Conservation (phyloP, 2,113 vertebrate species). For the Lagenorhynchus albirostris region DNA sequence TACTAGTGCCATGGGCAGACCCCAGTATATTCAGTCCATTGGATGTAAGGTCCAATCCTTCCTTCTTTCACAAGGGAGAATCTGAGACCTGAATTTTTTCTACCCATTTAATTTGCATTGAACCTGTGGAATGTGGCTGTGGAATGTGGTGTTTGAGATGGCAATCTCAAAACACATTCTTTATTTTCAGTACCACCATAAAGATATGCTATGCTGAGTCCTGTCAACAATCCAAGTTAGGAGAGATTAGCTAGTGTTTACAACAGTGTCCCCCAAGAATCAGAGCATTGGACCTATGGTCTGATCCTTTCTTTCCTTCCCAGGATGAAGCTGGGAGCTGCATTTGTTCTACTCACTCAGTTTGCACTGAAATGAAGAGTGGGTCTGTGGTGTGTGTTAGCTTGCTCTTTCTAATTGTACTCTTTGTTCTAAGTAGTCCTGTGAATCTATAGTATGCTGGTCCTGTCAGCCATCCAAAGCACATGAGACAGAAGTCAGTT, state of each 20-base stretch:
- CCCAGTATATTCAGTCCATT: background rate
- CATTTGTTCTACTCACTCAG: background rate
- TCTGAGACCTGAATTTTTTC: background rate
- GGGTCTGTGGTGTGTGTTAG: background rate
- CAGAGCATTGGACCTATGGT: background rate
- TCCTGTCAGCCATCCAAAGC: background rate
- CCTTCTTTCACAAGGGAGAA: background rate
- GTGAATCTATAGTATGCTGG: background rate
- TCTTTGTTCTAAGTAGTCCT: background rate
- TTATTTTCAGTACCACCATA: background rate
- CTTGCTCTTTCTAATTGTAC: background rate
- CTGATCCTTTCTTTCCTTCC: background rate
- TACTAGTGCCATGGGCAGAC: background rate
- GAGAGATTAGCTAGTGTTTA: background rate
- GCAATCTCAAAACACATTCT: background rate
- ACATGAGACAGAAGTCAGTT: background rate
- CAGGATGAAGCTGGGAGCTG: background rate
- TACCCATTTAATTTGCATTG: background rate
- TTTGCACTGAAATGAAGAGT: background rate
- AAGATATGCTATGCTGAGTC: background rate
- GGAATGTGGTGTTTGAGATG: background rate
- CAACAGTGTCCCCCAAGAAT: background rate
- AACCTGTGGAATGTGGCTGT: background rate
- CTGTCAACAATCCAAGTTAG: background rate
- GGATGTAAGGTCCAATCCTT: background rate